Evolutionary conservation across 2,888 invertebrate genomes (phyloP).

Genomic region (Euphydryas editha): DNA sequence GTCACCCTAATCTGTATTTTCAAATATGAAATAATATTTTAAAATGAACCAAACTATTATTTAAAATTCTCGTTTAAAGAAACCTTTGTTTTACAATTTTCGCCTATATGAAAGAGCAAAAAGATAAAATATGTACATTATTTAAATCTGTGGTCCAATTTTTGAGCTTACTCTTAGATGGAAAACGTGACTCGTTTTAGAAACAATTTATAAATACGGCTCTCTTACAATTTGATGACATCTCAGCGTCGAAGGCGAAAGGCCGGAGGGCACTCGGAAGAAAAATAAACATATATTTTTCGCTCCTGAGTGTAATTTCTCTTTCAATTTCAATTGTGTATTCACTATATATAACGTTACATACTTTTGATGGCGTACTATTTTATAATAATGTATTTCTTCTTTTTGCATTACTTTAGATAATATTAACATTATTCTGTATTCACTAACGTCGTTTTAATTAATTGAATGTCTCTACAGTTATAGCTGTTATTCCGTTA

Average conservation of each 20-base stretch:
- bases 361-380: neutral
- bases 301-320: constrained; percentile 3
- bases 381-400: neutral
- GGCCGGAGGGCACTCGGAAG: constrained; percentile 16
- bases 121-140: constrained; percentile 2
- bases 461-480: too few species aligned
- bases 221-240: constrained; percentile 10
- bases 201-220: constrained; percentile 9
- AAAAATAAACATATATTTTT: constrained; percentile 14
- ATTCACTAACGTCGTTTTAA: too few species aligned
- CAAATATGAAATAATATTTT: too few species aligned
- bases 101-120: neutral
- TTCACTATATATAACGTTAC: neutral
- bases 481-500: too few species aligned
- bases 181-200: constrained; percentile 6
- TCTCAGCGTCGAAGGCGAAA: constrained; percentile 7
- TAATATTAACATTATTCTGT: too few species aligned
- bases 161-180: constrained; percentile 1
- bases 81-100: neutral
- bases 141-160: neutral
- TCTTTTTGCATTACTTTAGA: too few species aligned
- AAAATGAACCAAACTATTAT: too few species aligned
- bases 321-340: constrained; percentile 6
- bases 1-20: too few species aligned
- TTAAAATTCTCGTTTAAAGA: neutral